Percentiles rank a stretch among this genome's conserved stretches.
Evolutionary conservation across 2,888 invertebrate genomes (phyloP).

Genomic region (Catocala sponsa): DNA sequence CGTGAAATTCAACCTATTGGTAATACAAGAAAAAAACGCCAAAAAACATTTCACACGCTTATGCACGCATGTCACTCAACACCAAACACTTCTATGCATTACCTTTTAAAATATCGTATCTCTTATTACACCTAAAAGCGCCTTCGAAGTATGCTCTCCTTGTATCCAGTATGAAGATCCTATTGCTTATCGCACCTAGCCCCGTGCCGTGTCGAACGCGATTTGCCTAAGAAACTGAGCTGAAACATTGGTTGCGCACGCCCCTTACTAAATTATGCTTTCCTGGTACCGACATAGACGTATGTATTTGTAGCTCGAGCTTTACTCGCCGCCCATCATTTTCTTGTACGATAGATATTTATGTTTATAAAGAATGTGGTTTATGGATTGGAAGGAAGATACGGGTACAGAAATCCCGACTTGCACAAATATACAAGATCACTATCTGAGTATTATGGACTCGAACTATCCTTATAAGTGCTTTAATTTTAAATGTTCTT

Average conservation of each 20-base stretch:
- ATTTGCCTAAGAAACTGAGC: slow-evolving; percentile 73
- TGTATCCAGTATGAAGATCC: slow-evolving; percentile 45
- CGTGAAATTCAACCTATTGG: background rate
- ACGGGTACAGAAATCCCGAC: too few species aligned
- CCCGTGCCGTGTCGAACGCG: slow-evolving; percentile 65
- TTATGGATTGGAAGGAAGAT: too few species aligned
- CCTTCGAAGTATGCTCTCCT: slow-evolving; percentile 18
- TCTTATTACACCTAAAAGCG: slow-evolving; percentile 40
- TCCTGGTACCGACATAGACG: slow-evolving; percentile 56
- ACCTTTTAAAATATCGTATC: slow-evolving; percentile 20
- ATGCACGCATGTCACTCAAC: slow-evolving; percentile 30
- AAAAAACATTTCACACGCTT: slow-evolving; percentile 24
- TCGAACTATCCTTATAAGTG: too few species aligned
- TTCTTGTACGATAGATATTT: slow-evolving; percentile 22
- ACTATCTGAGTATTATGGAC: too few species aligned
- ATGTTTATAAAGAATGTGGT: background rate
- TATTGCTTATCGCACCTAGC: slow-evolving; percentile 46
- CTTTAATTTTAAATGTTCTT: too few species aligned
- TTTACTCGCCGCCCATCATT: slow-evolving; percentile 32
- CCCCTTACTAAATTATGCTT: slow-evolving; percentile 59
- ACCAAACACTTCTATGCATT: slow-evolving; percentile 26
- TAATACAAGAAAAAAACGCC: background rate
- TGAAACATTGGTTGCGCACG: slow-evolving; percentile 63
- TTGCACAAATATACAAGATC: too few species aligned
- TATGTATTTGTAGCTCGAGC: slow-evolving; percentile 44